These are phyloP conservation scores for Seira sanloemensis DNA, from an alignment of 2,888 invertebrate genomes.

Conservation along the genomic window DNA sequence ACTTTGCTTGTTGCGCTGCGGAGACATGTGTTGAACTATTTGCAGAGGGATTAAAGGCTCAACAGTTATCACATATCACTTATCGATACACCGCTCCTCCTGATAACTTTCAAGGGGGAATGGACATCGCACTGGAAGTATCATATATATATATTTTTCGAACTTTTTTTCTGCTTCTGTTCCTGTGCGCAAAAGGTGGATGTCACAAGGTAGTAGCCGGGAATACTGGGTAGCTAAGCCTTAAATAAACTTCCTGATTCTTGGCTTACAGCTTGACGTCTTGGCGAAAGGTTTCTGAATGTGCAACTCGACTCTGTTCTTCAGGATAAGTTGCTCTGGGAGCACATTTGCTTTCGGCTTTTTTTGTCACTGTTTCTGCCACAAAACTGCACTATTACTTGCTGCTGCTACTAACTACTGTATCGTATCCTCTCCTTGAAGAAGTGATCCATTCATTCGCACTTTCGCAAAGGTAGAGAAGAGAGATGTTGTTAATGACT, in stretches of 20 bases:
- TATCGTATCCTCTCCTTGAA: not conserved
- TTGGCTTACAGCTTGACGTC: not conserved
- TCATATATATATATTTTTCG: too few species aligned
- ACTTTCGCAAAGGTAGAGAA: slow-evolving; percentile 23
- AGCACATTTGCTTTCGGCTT: not conserved
- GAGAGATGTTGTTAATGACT: slow-evolving; percentile 32
- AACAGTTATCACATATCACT: slow-evolving; percentile 36
- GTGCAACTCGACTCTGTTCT: too few species aligned
- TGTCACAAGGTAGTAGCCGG: not conserved
- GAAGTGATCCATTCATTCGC: slow-evolving; percentile 14
- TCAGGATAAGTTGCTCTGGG: too few species aligned
- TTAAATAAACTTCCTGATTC: not conserved
- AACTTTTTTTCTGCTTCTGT: too few species aligned
- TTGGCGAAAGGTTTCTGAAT: too few species aligned
- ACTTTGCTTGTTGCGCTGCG: slow-evolving; percentile 15
- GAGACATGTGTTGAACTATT: slow-evolving; percentile 41
- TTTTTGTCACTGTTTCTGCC: slow-evolving; percentile 32
- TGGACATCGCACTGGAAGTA: too few species aligned
- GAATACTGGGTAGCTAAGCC: not conserved
- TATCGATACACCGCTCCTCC: slow-evolving; percentile 18
- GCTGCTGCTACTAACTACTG: too few species aligned
- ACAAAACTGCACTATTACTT: too few species aligned
- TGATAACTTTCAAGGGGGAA: not conserved
- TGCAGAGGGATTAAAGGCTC: slow-evolving; percentile 51
- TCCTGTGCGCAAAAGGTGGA: too few species aligned